Conservation (phyloP, 2,888 invertebrate species). For the Heliconius hortense region DNA sequence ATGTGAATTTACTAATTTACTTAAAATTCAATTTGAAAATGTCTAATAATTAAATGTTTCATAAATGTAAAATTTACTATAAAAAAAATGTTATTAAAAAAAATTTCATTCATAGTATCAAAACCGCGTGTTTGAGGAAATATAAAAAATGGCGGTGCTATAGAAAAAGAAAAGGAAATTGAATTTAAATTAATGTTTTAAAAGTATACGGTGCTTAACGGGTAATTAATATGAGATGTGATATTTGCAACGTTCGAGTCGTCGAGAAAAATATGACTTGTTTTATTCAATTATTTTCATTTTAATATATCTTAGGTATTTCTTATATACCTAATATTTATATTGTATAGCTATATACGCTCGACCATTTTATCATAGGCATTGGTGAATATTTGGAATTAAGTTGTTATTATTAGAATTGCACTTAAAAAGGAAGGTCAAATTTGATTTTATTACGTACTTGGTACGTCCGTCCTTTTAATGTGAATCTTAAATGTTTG, state of each 20-base stretch:
- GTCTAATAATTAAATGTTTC: slow-evolving; percentile 8
- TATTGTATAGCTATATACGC: not conserved
- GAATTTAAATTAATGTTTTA: slow-evolving; percentile 28
- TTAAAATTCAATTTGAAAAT: not conserved
- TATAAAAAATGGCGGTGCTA: slow-evolving; percentile 41
- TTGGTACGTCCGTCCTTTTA: slow-evolving; percentile 20
- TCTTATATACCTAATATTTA: slow-evolving; percentile 4
- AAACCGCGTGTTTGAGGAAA: slow-evolving; percentile 11
- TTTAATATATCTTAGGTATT: slow-evolving; percentile 14
- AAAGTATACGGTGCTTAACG: slow-evolving; percentile 57
- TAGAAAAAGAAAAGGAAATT: slow-evolving; percentile 32
- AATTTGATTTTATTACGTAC: slow-evolving; percentile 34
- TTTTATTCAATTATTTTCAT: not conserved
- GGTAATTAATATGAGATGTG: slow-evolving; percentile 54
- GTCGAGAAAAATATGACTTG: slow-evolving; percentile 18
- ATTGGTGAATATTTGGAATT: not conserved
- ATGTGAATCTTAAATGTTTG: slow-evolving; percentile 9
- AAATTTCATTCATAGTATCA: not conserved
- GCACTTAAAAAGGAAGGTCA: slow-evolving; percentile 5
- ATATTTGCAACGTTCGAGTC: slow-evolving; percentile 53
- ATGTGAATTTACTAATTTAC: slow-evolving; percentile 6
- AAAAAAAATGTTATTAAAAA: not conserved
- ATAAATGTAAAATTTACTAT: not conserved
- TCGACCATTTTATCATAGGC: not conserved
- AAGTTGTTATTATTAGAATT: no score